Base-by-base conservation (phyloP, 2,888 invertebrate genomes). In the Diogma glabrata region DNA sequence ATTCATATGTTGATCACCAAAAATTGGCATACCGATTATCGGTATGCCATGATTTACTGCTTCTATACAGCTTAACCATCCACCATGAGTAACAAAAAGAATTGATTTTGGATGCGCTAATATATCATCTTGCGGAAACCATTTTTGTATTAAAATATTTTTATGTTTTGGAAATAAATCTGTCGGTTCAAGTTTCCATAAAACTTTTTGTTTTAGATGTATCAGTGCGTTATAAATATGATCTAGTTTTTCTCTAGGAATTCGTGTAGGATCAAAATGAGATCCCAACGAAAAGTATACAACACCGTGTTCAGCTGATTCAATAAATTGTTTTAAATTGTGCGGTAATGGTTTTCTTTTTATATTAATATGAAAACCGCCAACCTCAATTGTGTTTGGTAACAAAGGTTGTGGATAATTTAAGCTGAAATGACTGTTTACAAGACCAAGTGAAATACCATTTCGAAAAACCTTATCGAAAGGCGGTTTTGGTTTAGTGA, bases 1-100 rank as follows among this genome's bases (percentile, higher is more conserved):
- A 54, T 76, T 76, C 14, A 70, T 55, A 50, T 68, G 65, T 58
- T 77, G 76, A 60, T 77, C 76, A 0, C 66, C 72, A 52, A 71
- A 72, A 16, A 76, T 63, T 0, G 76, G 76, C 46, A 76, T 67
- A 2, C 72, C 74, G n/a, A 75, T 58, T n/a, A 74, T 59, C 0
- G 75, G 74, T 16, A 69, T 70, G 14, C 72, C 73, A 55, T 71
- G 67, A 47, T 71, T 70, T 47, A 74, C 60, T 1, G 73, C 65
- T 55, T 75, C 74, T 0, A 66, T 71, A n/a, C 69, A 69, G 56
- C 74, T 72, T n/a, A 74, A 57, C 7, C 73, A 54, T 1, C 74
- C 74, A 3, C 73, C 73, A 46, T 75, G 74, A 1, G 72, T 72
- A 9, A 74, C 71, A 51, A 74, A 73, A 0, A 69, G 53, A 36